Conservation (phyloP, 2,888 invertebrate species). For the Noctua janthe region DNA sequence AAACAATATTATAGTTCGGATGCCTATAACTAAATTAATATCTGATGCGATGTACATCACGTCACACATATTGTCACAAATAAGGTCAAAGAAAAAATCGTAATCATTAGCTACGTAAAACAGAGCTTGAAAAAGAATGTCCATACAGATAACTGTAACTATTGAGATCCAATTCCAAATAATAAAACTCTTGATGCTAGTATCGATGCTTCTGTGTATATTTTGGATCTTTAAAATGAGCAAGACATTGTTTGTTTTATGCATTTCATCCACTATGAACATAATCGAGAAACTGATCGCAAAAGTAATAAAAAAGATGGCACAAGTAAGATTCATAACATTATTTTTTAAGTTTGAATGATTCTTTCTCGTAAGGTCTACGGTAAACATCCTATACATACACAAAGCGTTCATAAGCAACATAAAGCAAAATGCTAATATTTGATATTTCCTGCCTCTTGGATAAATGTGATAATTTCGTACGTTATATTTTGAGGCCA, state of each 20-base stretch:
- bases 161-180: slow-evolving; percentile 46
- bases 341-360: not conserved
- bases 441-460: not conserved
- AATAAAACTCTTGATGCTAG: slow-evolving; percentile 8
- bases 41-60: slow-evolving; percentile 8
- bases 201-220: slow-evolving; percentile 32
- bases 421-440: not conserved
- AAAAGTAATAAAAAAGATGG: not conserved
- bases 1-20: slow-evolving; percentile 28
- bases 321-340: not conserved
- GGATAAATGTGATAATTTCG: slow-evolving; percentile 33
- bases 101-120: not conserved
- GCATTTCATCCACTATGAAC: slow-evolving; percentile 17
- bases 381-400: not conserved
- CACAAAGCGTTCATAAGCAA: slow-evolving; percentile 3
- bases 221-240: slow-evolving; percentile 47
- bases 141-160: not conserved
- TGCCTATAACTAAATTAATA: slow-evolving; percentile 36
- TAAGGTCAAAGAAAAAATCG: not conserved
- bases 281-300: slow-evolving; percentile 7
- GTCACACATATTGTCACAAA: slow-evolving; percentile 5
- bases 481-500: slow-evolving; percentile 9
- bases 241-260: slow-evolving; percentile 15
- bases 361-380: not conserved
- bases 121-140: not conserved